Percentiles rank a stretch among this genome's conserved stretches.
phyloP scores from a whole-genome alignment of 2,888 invertebrate species.

The Drosophila birchii region DNA sequence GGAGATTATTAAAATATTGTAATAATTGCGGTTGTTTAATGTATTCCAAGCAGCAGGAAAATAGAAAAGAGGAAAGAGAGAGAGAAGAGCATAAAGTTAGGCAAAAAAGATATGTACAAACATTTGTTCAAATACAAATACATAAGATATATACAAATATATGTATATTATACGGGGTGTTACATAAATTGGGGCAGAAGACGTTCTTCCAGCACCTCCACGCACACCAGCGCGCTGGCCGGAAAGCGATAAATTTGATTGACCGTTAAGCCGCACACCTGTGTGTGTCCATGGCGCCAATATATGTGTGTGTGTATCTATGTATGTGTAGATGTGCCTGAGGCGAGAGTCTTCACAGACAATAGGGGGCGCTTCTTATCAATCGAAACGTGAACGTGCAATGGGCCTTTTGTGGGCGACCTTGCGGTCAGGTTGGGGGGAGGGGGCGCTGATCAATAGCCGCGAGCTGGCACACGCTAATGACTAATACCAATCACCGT shows the following conservation, averaged over 20 bases:
- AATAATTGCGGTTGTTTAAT: constrained; percentile 60
- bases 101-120: not conserved
- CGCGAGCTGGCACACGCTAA: constrained; percentile 2
- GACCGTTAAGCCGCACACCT: constrained; percentile 16
- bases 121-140: constrained; percentile 1
- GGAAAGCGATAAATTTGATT: constrained; percentile 1
- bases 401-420: constrained; percentile 22
- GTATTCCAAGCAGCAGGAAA: constrained; percentile 41
- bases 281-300: not conserved
- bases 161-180: not conserved
- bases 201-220: constrained; percentile 2
- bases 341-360: constrained; percentile 1
- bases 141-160: not conserved
- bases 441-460: constrained; percentile 17
- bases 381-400: constrained; percentile 25
- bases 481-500: constrained; percentile 35
- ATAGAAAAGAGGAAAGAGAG: constrained; percentile 26
- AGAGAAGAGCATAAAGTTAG: constrained; percentile 10
- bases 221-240: not conserved
- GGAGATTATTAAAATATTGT: constrained; percentile 42
- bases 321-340: not conserved
- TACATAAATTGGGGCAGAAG: constrained; percentile 1
- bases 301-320: too few relatives aligned
- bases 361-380: constrained; percentile 28
- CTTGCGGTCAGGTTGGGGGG: constrained; percentile 15